Conservation (phyloP, 2,797 vertebrate genomes). For the Champsocephalus gunnari region DNA sequence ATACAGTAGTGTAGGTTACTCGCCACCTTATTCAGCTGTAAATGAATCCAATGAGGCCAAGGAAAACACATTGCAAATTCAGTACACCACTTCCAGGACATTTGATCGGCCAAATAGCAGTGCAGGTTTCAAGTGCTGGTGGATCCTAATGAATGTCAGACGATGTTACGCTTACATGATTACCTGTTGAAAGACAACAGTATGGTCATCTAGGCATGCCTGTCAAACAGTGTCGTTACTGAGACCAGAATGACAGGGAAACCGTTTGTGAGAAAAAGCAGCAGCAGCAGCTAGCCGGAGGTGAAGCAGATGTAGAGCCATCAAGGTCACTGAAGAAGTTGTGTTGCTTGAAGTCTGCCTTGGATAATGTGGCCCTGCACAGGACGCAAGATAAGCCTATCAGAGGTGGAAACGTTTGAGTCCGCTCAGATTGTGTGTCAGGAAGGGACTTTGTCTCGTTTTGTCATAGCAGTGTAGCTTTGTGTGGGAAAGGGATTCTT, state of each 20-base stretch:
- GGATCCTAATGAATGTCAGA: constrained; percentile 34
- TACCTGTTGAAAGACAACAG: constrained; percentile 17
- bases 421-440: constrained; percentile 22
- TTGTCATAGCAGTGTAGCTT: constrained; percentile 20
- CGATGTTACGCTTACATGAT: constrained; percentile 1
- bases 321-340: constrained; percentile 16
- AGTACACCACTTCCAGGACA: constrained; percentile 60
- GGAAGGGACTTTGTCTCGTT: constrained; percentile 23
- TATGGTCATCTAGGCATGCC: constrained; percentile 2
- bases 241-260: background rate
- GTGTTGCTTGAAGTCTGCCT: constrained; percentile 28
- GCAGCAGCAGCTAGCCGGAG: background rate
- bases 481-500: background rate
- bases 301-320: background rate
- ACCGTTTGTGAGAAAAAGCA: constrained; percentile 8
- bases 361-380: background rate
- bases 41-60: constrained; percentile 24
- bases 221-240: background rate
- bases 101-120: constrained; percentile 37
- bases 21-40: constrained; percentile 10
- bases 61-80: constrained; percentile 57
- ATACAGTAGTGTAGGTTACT: constrained; percentile 18
- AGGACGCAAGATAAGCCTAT: constrained; percentile 32
- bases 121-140: constrained; percentile 30
- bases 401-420: constrained; percentile 31